Conservation (phyloP, 2,113 vertebrate species). For the Pithys albifrons region DNA sequence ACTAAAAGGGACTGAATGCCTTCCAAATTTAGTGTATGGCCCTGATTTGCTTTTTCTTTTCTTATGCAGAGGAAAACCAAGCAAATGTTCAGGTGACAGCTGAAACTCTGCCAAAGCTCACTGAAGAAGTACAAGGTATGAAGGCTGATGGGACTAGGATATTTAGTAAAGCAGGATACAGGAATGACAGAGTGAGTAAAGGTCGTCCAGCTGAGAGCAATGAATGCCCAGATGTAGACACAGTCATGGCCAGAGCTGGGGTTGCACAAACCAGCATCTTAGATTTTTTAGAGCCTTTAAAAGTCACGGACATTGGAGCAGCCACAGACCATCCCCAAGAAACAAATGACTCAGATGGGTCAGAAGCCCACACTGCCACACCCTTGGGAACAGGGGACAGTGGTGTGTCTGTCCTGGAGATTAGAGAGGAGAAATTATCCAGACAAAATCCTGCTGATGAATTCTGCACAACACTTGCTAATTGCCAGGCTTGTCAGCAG, state of each 20-base stretch:
- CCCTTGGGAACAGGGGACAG: conserved; percentile 4
- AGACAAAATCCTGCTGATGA: not conserved
- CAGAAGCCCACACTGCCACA: conserved; percentile 16
- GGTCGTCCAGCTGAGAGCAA: conserved; percentile 32
- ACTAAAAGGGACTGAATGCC: not conserved
- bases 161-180: conserved; percentile 57
- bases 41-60: conserved; percentile 51
- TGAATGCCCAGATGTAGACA: conserved; percentile 24
- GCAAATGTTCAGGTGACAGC: conserved; percentile 64
- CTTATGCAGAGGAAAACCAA: conserved; percentile 60
- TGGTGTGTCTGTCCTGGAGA: conserved; percentile 4
- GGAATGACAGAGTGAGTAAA: conserved; percentile 50
- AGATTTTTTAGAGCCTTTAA: conserved; percentile 52
- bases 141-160: conserved; percentile 65
- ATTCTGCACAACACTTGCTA: conserved; percentile 24
- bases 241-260: conserved; percentile 40
- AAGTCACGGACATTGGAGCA: conserved; percentile 8
- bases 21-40: not conserved
- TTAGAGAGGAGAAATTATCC: conserved; percentile 23
- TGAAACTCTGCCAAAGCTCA: conserved; percentile 61
- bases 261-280: conserved; percentile 57
- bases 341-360: conserved; percentile 15
- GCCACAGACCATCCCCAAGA: conserved; percentile 23
- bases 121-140: conserved; percentile 72
- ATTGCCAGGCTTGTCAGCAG: conserved; percentile 27